Evolutionary conservation across 2,888 invertebrate genomes (phyloP).

Genomic region (Deilephila porcellus): DNA sequence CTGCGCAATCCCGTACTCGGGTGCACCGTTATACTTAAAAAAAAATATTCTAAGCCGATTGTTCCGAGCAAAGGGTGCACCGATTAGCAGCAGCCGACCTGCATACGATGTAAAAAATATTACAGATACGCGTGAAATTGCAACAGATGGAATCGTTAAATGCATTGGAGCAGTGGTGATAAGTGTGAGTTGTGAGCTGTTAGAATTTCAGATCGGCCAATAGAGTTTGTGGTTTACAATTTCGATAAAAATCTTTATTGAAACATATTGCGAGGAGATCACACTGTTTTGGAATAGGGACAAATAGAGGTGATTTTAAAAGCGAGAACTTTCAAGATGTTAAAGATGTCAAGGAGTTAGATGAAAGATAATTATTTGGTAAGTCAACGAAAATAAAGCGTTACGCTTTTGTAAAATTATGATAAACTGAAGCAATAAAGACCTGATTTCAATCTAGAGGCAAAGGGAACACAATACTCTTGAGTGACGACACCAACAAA

Average conservation of each 20-base stretch:
- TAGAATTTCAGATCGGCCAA: no score
- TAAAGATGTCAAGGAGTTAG: no score
- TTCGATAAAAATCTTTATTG: no score
- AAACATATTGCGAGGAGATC: no score
- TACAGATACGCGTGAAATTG: slow-evolving; percentile 59
- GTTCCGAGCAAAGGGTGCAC: slow-evolving; percentile 63
- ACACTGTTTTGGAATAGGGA: no score
- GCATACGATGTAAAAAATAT: slow-evolving; percentile 48
- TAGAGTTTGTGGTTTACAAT: no score
- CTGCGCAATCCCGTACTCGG: slow-evolving; percentile 55
- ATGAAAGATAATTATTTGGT: background rate
- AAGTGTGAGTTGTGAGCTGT: background rate
- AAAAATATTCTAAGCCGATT: slow-evolving; percentile 54
- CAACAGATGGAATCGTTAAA: slow-evolving; percentile 55
- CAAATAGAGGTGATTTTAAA: no score
- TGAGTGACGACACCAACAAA: slow-evolving; percentile 5
- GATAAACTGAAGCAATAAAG: background rate
- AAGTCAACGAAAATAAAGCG: no score
- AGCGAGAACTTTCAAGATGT: background rate
- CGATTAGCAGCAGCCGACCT: slow-evolving; percentile 59
- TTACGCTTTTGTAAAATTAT: no score
- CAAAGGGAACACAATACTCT: background rate
- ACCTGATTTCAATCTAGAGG: background rate
- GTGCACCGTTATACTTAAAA: slow-evolving; percentile 61
- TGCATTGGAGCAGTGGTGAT: background rate